Evolutionary conservation across 2,113 vertebrate species (phyloP).

Genomic region (Melanerpes aurifrons): DNA sequence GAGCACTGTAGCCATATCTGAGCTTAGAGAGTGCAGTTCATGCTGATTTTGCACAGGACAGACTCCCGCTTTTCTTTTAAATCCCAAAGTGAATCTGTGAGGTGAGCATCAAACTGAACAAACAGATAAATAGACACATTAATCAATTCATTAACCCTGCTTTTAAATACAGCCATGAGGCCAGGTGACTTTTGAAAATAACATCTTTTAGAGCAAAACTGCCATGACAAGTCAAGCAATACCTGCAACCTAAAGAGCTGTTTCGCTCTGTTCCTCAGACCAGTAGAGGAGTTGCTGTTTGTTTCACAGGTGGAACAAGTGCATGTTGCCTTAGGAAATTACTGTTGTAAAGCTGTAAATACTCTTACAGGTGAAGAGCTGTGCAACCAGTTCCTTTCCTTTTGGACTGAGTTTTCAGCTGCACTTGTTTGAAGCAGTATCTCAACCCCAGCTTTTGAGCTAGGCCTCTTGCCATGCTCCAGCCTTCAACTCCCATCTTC

Average conservation of each 20-base stretch:
- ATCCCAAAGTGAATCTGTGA: not conserved
- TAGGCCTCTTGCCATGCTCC: not conserved
- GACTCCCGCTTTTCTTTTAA: not conserved
- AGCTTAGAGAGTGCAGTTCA: not conserved
- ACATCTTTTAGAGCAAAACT: not conserved
- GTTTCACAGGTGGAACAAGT: not conserved
- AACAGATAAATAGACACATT: too few relatives aligned
- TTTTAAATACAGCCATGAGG: not conserved
- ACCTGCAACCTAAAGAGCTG: not conserved
- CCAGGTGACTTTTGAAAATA: not conserved
- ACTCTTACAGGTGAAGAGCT: not conserved
- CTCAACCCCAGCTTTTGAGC: not conserved
- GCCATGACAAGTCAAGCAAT: not conserved
- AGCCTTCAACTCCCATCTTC: not conserved
- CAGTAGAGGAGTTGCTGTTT: not conserved
- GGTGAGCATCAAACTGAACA: not conserved
- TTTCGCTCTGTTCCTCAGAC: not conserved
- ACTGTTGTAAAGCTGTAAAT: not conserved
- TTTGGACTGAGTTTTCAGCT: not conserved
- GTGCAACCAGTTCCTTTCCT: not conserved
- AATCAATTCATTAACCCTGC: too few relatives aligned
- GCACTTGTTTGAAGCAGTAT: not conserved
- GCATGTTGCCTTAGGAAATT: not conserved
- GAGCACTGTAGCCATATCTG: not conserved
- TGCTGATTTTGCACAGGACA: not conserved